These are phyloP conservation scores for Thymelicus sylvestris DNA, from an alignment of 2,888 invertebrate species.

Conservation along the genomic window DNA sequence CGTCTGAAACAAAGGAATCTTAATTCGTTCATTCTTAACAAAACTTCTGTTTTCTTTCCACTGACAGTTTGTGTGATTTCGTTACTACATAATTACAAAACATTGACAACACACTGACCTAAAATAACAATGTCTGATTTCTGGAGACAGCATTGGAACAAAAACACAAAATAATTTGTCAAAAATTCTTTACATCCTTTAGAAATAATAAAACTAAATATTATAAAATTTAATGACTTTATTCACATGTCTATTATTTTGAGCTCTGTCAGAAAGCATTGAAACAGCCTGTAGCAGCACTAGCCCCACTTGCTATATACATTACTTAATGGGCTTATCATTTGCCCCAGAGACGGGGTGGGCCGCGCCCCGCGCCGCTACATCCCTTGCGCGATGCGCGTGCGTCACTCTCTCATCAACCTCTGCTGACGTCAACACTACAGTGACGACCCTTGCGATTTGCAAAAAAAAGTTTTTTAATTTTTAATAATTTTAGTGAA, in stretches of 20 bases:
- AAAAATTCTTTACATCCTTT: no score
- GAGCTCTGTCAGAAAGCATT: not conserved
- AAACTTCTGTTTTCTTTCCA: no score
- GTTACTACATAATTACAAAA: no score
- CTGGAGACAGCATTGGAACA: no score
- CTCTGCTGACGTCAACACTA: slow-evolving; percentile 55
- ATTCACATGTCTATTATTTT: not conserved
- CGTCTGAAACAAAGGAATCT: no score
- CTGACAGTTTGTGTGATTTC: no score
- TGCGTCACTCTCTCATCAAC: slow-evolving; percentile 58
- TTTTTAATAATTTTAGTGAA: slow-evolving; percentile 21
- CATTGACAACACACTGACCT: no score
- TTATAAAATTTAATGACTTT: no score
- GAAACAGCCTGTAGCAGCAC: not conserved
- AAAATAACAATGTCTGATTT: no score
- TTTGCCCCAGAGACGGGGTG: slow-evolving; percentile 42
- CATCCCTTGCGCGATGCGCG: slow-evolving; percentile 58
- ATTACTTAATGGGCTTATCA: slow-evolving; percentile 45
- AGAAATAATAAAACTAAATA: no score
- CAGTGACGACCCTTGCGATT: slow-evolving; percentile 19
- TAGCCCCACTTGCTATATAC: slow-evolving; percentile 27
- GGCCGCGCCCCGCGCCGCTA: slow-evolving; percentile 44
- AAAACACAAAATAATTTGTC: no score
- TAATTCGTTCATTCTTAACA: no score
- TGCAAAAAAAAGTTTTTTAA: not conserved